phyloP scores from a whole-genome alignment of 2,888 invertebrate species.

The Idaea aversata region DNA sequence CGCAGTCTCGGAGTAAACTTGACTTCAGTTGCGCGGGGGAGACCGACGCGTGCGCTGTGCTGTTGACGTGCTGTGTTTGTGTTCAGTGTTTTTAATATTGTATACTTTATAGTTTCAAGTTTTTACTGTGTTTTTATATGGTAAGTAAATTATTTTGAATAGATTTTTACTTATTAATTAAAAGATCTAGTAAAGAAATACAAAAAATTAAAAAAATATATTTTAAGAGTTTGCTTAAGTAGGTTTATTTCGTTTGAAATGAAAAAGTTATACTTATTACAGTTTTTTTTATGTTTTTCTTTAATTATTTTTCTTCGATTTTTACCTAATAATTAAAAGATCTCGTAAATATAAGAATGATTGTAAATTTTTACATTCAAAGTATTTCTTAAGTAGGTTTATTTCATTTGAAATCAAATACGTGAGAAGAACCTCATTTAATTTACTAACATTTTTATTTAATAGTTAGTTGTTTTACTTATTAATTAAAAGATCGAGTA shows the following conservation, averaged over 20 bases:
- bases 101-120: conserved; percentile 18
- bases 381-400: too few relatives aligned
- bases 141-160: conserved; percentile 16
- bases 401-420: too few relatives aligned
- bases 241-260: too few relatives aligned
- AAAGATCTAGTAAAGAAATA: not conserved
- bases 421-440: conserved; percentile 1
- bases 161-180: not conserved
- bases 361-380: too few relatives aligned
- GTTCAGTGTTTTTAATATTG: conserved; percentile 16
- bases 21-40: conserved; percentile 22
- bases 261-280: too few relatives aligned
- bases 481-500: not conserved
- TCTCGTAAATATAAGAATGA: not conserved
- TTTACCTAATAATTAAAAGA: not conserved
- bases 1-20: conserved; percentile 12
- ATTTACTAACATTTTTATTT: not conserved
- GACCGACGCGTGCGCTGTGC: conserved; percentile 16
- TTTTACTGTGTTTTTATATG: conserved; percentile 12
- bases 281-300: conserved; percentile 7
- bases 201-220: too few relatives aligned
- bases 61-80: conserved; percentile 12
- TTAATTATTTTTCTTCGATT: not conserved
- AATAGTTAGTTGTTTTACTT: not conserved
- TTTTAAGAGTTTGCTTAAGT: too few relatives aligned